Base-by-base conservation (phyloP, 1,140 invertebrate genomes). In the Eulimnadia texana region DNA sequence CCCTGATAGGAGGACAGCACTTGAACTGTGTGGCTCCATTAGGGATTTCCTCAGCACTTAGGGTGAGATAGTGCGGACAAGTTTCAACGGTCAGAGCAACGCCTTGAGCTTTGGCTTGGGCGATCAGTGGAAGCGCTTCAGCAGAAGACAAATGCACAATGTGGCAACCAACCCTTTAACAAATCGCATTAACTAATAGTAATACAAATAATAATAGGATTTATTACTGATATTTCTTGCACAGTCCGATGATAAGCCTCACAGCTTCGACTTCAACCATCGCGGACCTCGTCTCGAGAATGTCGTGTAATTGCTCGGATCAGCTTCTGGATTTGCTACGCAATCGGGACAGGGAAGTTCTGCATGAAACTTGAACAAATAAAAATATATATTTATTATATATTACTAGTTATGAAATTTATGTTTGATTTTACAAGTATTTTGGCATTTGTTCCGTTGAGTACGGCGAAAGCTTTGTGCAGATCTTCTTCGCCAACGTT, bases 91-190 rank as follows among this genome's bases (percentile, higher is more conserved):
- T 84, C 19, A 86, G 69, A 62, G 68, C 71, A 3, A 69, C 72
- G 3, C 76, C 75, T 3, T 67, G 65, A 25, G 67, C 58, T 62
- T 77, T 77, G 11, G 76, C 72, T 53, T 74, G 64, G 10, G 67
- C 62, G 16, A 79, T 71, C 29, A 79, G 62, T 1, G 74, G 69
- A 20, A 83, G 65, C n/a, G 79, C 78, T 11, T 74, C 72, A 0
- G 78, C 77, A 10, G 82, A 75, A 22, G 84, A 85, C n/a, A 86
- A 72, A 64, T 86, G 84, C 0, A 86, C 81, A 28, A 86, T 80
- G 67, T 86, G 85, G 50, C 83, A 80, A 62, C 77, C 75, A 9
- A 80, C 77, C 22, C 81, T 83, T 62, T 67, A 58, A 23, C 67
- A 50, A 51, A 27, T 64, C 57, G 57, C 66, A 57, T 42, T 67